Evolutionary conservation across 1,140 invertebrate genomes (phyloP), one percentile per base, ranked within the genome.

Genomic region (Dinothrombium tinctorium): DNA sequence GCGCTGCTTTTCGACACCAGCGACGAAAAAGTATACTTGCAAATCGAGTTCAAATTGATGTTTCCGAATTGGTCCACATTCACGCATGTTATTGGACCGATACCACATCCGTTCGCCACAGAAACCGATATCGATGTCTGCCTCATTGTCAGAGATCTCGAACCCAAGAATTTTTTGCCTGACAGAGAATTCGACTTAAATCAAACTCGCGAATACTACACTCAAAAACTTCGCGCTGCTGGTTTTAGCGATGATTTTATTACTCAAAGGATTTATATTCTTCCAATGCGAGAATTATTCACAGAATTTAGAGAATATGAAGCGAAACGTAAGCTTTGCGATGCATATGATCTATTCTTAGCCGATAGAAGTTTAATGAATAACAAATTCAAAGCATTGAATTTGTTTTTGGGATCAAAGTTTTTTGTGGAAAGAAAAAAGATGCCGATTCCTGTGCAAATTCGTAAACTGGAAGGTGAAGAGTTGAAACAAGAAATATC

Each of bases 291-390:
- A 35, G 46, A 49, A 20, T 43, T 62, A n/a, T 50, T 54, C 25
- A 48, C 54, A 23, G 57, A 61, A 41, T 60, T 57, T 43, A 54
- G 55, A 35, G 43, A 52, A 21, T 56, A 38, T 51, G 56, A 61
- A 49, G 51, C 56, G 4, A 58, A 56, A 37, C 41, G 51, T 17
- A 53, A 55, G 21, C 49, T 62, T 9, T 47, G 49, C 24, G 53
- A 52, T 35, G 49, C 47, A 20, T 59, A 52, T 50, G 57, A 61
- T 47, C 11, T 56, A 3, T 59, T 54, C 43, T 42, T 62, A 11
- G 51, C 53, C 32, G 59, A 62, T 50, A 41, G 41, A 3, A 47
- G 20, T 6, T 24, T 40, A 6, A 31, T 40, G 11, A 31, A 31
- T 3, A 32, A 40, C 21, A 40, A 26, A 31, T 40, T 31, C 26